Evolutionary conservation across 2,888 invertebrate genomes (phyloP).

Genomic region (Tridacna gigas): DNA sequence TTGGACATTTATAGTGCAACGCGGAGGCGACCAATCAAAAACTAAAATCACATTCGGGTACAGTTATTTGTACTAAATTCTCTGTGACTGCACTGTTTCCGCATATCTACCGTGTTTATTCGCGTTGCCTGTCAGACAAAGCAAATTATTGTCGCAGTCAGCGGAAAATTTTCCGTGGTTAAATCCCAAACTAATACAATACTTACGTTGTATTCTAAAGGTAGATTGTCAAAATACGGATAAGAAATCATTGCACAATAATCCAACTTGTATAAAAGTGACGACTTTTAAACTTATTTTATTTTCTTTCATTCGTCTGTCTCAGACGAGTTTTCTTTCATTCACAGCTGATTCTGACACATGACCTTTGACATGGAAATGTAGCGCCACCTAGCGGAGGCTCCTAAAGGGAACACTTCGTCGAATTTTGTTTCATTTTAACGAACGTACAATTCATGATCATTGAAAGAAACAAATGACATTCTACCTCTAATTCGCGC

Average conservation of each 20-base stretch:
- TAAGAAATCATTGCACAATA: background rate
- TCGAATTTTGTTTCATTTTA: background rate
- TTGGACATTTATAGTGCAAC: too few relatives aligned
- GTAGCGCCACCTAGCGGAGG: conserved; percentile 3
- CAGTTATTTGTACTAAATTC: too few relatives aligned
- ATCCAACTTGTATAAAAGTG: background rate
- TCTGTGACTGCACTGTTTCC: too few relatives aligned
- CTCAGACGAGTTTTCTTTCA: background rate
- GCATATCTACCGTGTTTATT: too few relatives aligned
- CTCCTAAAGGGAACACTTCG: background rate
- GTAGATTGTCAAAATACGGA: background rate
- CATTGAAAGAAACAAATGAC: too few relatives aligned
- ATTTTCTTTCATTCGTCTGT: background rate
- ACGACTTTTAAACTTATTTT: background rate
- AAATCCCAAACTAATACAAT: background rate
- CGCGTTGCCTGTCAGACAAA: too few relatives aligned
- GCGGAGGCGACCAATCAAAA: too few relatives aligned
- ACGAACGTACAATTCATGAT: too few relatives aligned
- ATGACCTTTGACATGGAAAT: conserved; percentile 9
- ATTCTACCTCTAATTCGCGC: background rate
- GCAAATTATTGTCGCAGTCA: background rate
- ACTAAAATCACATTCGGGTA: too few relatives aligned
- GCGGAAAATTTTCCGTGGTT: background rate
- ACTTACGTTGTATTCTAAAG: background rate
- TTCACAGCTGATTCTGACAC: conserved; percentile 11